phyloP scores from a whole-genome alignment of 1,140 invertebrate genomes.

The Scaptomyza montana region DNA sequence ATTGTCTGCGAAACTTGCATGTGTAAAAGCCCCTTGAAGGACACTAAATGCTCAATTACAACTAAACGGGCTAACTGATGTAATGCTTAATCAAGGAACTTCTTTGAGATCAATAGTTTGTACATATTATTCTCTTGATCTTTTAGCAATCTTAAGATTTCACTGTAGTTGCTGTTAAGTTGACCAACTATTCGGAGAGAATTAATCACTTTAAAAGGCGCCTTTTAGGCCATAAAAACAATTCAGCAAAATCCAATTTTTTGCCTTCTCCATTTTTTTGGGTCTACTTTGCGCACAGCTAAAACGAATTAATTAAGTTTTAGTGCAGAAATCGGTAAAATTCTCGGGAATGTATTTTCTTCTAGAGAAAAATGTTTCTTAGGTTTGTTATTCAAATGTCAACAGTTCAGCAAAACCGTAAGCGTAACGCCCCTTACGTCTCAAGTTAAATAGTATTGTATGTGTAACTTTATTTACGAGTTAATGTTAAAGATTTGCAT shows the following conservation, averaged over 20 bases:
- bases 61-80: no score
- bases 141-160: no score
- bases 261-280: conserved; percentile 3
- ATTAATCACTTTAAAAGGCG: conserved; percentile 39
- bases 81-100: no score
- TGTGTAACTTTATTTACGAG: conserved; percentile 69
- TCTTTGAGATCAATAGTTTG: no score
- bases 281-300: conserved; percentile 22
- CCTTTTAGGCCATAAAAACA: conserved; percentile 53
- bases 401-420: conserved; percentile 58
- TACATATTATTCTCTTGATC: no score
- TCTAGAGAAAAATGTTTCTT: conserved; percentile 5
- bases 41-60: no score
- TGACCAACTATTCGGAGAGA: neutral
- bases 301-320: conserved; percentile 73
- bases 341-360: conserved; percentile 32
- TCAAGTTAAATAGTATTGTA: conserved; percentile 28
- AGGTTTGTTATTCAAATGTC: conserved; percentile 70
- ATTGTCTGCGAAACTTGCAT: conserved; percentile 75
- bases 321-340: conserved; percentile 46
- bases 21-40: conserved; percentile 30
- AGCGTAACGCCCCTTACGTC: conserved; percentile 13
- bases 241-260: conserved; percentile 1
- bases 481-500: conserved; percentile 61
- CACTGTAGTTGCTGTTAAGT: neutral